Conservation (phyloP, 2,888 invertebrate species). For the Leucophenga maculata region DNA sequence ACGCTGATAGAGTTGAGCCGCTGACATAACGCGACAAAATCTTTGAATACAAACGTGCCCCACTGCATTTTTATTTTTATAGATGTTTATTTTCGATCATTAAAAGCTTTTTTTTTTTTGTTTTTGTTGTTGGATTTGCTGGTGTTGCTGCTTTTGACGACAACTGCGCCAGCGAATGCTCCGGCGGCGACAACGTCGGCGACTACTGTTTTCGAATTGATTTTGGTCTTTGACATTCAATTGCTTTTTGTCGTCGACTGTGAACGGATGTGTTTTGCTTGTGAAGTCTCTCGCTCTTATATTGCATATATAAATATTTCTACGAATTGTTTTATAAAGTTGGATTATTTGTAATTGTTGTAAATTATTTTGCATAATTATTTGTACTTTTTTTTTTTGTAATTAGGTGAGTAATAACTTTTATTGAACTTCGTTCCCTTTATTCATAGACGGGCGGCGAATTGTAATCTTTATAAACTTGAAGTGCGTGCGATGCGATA, state of each 20-base stretch:
- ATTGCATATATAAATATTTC: not conserved
- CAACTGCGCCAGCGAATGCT: not conserved
- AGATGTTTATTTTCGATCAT: constrained; percentile 8
- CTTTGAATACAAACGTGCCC: not conserved
- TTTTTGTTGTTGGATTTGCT: not conserved
- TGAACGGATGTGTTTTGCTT: not conserved
- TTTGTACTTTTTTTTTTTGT: too few species aligned
- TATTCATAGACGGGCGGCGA: too few species aligned
- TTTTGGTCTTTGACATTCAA: not conserved
- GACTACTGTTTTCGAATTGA: not conserved
- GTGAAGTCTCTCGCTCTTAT: not conserved
- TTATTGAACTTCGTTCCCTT: too few species aligned
- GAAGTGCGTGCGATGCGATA: too few species aligned
- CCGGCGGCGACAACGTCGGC: too few species aligned
- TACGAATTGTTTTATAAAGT: not conserved
- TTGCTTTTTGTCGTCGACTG: not conserved
- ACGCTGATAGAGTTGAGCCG: too few species aligned
- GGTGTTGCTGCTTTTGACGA: not conserved
- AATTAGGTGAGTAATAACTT: too few species aligned
- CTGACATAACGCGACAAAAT: too few species aligned
- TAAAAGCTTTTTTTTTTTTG: not conserved
- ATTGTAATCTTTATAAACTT: too few species aligned
- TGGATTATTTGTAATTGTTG: too few species aligned
- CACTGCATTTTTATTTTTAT: not conserved
- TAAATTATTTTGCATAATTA: too few species aligned